A percentile compares a stretch with the other conserved stretches of the same genome.
Conservation (phyloP, 2,888 invertebrate genomes). For the Cheilosia urbana region DNA sequence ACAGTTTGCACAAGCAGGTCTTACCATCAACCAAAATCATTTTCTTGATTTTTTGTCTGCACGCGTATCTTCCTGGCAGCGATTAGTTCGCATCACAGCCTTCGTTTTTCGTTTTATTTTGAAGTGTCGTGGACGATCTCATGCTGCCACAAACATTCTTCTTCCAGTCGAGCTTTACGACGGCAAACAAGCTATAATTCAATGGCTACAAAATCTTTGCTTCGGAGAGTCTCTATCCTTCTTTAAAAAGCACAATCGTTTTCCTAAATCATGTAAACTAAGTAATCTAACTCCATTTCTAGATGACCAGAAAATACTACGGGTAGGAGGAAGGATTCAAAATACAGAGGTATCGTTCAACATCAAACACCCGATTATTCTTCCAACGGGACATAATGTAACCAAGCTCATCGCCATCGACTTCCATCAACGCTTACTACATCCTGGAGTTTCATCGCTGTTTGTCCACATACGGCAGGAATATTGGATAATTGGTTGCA, state of each 20-base stretch:
- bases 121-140: neutral
- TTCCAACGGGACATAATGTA: slow-evolving; percentile 15
- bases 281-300: slow-evolving; percentile 17
- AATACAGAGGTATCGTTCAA: slow-evolving; percentile 3
- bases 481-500: no score
- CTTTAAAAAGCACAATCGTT: neutral
- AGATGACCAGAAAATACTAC: slow-evolving; percentile 8
- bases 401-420: slow-evolving; percentile 5
- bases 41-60: neutral
- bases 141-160: neutral
- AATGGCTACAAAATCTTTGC: slow-evolving; percentile 10
- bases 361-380: slow-evolving; percentile 30
- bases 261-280: slow-evolving; percentile 2
- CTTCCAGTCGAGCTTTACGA: neutral
- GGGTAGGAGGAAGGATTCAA: slow-evolving; percentile 19
- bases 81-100: neutral
- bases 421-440: slow-evolving; percentile 12
- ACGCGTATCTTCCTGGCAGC: neutral
- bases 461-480: no score
- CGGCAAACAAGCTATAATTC: neutral
- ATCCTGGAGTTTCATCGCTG: no score
- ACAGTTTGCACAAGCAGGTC: neutral
- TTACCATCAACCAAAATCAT: slow-evolving; percentile 7
- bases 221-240: neutral
- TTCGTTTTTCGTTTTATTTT: neutral